Conservation (phyloP, 1,140 invertebrate genomes). For the Drosophila sucinea region DNA sequence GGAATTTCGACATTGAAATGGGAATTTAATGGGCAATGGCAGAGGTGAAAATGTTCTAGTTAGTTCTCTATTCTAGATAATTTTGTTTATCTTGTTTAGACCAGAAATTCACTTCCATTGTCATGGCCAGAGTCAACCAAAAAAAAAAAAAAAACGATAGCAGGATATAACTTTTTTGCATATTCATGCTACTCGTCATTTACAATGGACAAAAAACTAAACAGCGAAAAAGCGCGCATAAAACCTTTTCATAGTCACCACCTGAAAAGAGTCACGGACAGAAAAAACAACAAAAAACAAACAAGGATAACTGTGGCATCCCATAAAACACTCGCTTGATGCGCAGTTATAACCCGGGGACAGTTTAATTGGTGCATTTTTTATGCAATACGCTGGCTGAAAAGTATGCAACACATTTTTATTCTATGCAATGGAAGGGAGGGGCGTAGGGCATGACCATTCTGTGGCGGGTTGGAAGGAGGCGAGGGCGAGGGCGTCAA, state of each 20-base stretch:
- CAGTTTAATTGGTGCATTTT: slow-evolving; percentile 83
- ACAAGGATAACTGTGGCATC: slow-evolving; percentile 38
- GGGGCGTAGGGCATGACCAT: slow-evolving; percentile 8
- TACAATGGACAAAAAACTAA: slow-evolving; percentile 57
- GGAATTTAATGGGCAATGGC: neutral
- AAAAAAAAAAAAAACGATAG: slow-evolving; percentile 21
- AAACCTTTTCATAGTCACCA: slow-evolving; percentile 42
- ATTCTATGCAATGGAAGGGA: slow-evolving; percentile 1
- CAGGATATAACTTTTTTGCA: slow-evolving; percentile 41
- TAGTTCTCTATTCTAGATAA: neutral
- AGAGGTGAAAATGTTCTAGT: neutral
- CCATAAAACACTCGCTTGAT: slow-evolving; percentile 81
- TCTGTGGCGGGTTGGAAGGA: slow-evolving; percentile 19
- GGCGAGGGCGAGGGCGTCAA: slow-evolving; percentile 43
- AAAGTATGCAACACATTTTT: slow-evolving; percentile 59
- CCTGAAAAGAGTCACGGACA: slow-evolving; percentile 51
- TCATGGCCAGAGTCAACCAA: slow-evolving; percentile 38
- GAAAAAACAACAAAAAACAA: slow-evolving; percentile 29
- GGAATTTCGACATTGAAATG: slow-evolving; percentile 1
- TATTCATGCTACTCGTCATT: slow-evolving; percentile 61
- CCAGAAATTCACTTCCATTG: slow-evolving; percentile 1
- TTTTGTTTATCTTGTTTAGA: slow-evolving; percentile 7
- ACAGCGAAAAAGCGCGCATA: slow-evolving; percentile 38
- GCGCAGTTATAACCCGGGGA: slow-evolving; percentile 80
- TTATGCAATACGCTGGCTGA: slow-evolving; percentile 50